Percentiles rank a stretch among this genome's conserved stretches.
Evolutionary conservation across 2,113 vertebrate genomes (phyloP).

Genomic region (Odontophorus gujanensis): DNA sequence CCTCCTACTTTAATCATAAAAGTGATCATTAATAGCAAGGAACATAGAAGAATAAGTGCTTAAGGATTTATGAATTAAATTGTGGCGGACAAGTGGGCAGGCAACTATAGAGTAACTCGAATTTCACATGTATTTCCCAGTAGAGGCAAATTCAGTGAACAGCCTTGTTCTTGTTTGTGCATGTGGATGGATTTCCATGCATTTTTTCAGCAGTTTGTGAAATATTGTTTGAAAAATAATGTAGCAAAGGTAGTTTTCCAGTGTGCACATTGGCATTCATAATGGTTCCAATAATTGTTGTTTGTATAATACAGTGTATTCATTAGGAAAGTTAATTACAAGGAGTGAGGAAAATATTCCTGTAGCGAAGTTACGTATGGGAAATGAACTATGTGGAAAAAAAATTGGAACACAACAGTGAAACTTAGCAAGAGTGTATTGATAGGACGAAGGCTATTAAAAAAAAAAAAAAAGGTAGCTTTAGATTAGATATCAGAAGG

Average conservation of each 20-base stretch:
- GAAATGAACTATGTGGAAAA: not conserved
- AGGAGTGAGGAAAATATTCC: not conserved
- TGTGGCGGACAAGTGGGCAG: not conserved
- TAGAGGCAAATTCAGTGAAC: not conserved
- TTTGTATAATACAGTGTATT: not conserved
- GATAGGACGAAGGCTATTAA: not conserved
- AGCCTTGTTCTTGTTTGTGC: not conserved
- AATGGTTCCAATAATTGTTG: not conserved
- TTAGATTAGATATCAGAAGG: not conserved
- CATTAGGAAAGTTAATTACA: not conserved
- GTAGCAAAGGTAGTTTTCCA: not conserved
- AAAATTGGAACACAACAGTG: not conserved
- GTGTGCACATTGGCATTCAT: not conserved
- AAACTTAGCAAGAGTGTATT: not conserved
- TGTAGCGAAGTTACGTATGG: not conserved
- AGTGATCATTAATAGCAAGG: not conserved
- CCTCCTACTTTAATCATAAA: not conserved
- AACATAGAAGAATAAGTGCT: not conserved
- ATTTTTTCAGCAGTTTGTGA: not conserved
- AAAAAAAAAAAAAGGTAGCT: not conserved
- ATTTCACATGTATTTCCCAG: not conserved
- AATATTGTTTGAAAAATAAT: not conserved
- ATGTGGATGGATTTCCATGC: not conserved
- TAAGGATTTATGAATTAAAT: not conserved
- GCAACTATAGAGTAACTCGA: not conserved